Percentiles rank a stretch among this genome's conserved stretches.
These are phyloP conservation scores for Polyergus mexicanus DNA, from an alignment of 1,140 invertebrate species.

Conservation along the genomic window DNA sequence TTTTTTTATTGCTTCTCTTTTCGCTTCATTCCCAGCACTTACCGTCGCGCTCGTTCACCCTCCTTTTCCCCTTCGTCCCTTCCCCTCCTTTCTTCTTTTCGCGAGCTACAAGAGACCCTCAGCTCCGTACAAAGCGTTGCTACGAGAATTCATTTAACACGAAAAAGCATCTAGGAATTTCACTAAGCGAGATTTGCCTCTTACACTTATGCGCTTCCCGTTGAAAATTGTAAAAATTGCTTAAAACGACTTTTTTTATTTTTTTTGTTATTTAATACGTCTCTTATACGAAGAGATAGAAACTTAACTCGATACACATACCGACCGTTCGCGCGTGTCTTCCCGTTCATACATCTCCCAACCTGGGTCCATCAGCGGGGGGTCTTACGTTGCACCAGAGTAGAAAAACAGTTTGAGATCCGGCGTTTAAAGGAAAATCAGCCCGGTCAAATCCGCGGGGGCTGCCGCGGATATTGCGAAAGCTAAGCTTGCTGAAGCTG, in stretches of 20 bases:
- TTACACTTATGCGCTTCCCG: constrained; percentile 63
- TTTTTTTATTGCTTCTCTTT: constrained; percentile 36
- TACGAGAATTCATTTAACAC: constrained; percentile 76
- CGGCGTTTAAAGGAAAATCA: constrained; percentile 31
- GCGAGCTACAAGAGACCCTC: constrained; percentile 54
- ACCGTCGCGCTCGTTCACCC: not conserved
- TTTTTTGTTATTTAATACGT: constrained; percentile 35
- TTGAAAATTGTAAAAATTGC: constrained; percentile 81
- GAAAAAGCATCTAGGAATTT: constrained; percentile 78
- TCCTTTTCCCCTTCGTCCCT: not conserved
- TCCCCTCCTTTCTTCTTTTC: not conserved
- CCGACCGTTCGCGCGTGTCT: constrained; percentile 18
- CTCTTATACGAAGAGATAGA: constrained; percentile 50
- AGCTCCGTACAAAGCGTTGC: constrained; percentile 70
- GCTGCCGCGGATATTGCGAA: constrained; percentile 23
- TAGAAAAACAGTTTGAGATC: constrained; percentile 12
- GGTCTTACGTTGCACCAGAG: constrained; percentile 31
- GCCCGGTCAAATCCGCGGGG: not conserved
- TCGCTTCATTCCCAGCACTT: not conserved
- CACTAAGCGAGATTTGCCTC: constrained; percentile 67
- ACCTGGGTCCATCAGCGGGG: constrained; percentile 13
- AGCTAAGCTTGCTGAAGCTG: constrained; percentile 39
- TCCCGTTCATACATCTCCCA: not conserved
- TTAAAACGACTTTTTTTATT: constrained; percentile 66
- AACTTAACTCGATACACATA: constrained; percentile 38